Evolutionary conservation across 2,797 vertebrate genomes (phyloP).

Genomic region (Delichon dasypus): DNA sequence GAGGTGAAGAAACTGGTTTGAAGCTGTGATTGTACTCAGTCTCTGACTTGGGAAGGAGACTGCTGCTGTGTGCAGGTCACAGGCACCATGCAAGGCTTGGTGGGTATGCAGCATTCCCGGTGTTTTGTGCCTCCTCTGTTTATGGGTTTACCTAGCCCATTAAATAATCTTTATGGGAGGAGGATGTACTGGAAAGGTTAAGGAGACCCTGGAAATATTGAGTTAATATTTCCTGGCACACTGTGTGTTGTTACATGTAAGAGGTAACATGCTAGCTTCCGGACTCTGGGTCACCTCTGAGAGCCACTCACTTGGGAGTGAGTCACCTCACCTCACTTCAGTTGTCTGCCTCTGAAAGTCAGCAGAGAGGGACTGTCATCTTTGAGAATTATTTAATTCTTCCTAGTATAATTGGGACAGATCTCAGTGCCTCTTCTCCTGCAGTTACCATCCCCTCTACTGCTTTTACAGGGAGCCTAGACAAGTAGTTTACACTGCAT

Average conservation of each 20-base stretch:
- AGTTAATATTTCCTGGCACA: neutral
- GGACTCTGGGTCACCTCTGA: neutral
- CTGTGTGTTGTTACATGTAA: neutral
- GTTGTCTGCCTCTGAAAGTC: neutral
- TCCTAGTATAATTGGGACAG: neutral
- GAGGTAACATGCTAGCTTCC: neutral
- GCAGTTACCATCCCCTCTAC: neutral
- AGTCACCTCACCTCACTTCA: neutral
- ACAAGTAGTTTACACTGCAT: neutral
- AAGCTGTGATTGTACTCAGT: neutral
- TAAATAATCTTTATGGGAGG: neutral
- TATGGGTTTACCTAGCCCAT: neutral
- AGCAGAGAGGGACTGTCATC: neutral
- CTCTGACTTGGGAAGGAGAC: neutral
- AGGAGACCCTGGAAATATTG: neutral
- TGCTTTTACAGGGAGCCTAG: neutral
- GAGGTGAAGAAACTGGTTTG: neutral
- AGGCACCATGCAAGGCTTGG: neutral
- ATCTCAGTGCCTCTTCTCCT: neutral
- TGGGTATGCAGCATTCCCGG: neutral
- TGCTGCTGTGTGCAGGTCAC: neutral
- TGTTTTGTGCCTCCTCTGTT: neutral
- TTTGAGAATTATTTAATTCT: neutral
- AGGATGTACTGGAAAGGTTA: neutral
- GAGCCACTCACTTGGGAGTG: neutral